Conservation (phyloP, 2,888 invertebrate species). For the Branchellion lobata region DNA sequence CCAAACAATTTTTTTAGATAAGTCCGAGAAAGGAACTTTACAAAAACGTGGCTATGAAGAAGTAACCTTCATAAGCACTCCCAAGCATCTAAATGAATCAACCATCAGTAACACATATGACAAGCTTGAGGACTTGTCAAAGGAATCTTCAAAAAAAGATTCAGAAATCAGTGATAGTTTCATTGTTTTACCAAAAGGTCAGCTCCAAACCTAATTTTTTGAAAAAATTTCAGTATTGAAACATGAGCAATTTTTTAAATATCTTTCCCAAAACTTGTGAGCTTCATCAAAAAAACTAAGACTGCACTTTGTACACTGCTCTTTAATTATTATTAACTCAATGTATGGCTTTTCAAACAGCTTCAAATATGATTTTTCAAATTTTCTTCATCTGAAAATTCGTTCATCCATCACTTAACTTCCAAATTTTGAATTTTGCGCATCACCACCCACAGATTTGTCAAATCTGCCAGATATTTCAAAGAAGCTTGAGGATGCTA, state of each 20-base stretch:
- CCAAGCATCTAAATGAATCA: not conserved
- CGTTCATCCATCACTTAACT: too few relatives aligned
- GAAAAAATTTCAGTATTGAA: not conserved
- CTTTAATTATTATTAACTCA: too few relatives aligned
- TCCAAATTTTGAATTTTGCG: too few relatives aligned
- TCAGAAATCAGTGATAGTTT: constrained; percentile 1
- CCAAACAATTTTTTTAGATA: too few relatives aligned
- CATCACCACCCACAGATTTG: not conserved
- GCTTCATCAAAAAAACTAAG: too few relatives aligned
- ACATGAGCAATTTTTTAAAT: too few relatives aligned
- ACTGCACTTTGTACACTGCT: too few relatives aligned
- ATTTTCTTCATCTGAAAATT: too few relatives aligned
- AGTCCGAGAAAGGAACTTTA: too few relatives aligned
- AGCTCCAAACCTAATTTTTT: not conserved
- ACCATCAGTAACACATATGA: not conserved
- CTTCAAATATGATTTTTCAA: too few relatives aligned
- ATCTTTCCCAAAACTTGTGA: too few relatives aligned
- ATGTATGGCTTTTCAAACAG: too few relatives aligned
- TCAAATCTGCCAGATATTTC: not conserved
- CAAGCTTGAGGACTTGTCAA: constrained; percentile 4
- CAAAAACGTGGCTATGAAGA: not conserved
- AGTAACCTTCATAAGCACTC: not conserved
- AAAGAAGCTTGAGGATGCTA: not conserved
- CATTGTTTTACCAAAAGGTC: constrained; percentile 11
- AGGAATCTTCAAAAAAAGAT: not conserved